Evolutionary conservation across 2,888 invertebrate species (phyloP).

Genomic region (Shargacucullia verbasci): DNA sequence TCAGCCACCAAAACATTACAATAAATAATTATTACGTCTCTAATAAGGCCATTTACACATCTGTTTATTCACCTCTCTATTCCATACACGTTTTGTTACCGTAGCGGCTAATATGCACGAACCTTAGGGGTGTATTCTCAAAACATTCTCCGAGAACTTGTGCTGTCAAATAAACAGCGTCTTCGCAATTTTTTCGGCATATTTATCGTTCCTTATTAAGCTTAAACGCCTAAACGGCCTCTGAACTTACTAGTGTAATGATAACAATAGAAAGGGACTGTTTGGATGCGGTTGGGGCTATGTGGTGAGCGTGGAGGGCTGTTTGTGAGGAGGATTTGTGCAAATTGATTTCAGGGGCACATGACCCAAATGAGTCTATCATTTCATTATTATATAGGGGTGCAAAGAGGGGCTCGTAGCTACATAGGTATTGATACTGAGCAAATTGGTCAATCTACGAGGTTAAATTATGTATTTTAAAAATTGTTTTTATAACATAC

Average conservation of each 20-base stretch:
- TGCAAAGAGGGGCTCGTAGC: too few relatives aligned
- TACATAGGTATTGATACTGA: too few relatives aligned
- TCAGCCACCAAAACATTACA: constrained; percentile 18
- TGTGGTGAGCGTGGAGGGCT: constrained; percentile 5
- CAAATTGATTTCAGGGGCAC: too few relatives aligned
- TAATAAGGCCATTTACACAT: constrained; percentile 19
- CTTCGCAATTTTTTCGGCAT: constrained; percentile 45
- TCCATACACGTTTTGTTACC: constrained; percentile 7
- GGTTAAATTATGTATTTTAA: too few relatives aligned
- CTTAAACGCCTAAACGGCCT: constrained; percentile 50
- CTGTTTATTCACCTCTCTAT: constrained; percentile 6
- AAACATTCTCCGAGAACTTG: constrained; percentile 12
- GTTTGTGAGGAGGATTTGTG: too few relatives aligned
- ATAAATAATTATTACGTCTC: constrained; percentile 24
- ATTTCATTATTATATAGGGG: too few relatives aligned
- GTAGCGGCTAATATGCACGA: constrained; percentile 11
- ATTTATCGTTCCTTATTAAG: constrained; percentile 59
- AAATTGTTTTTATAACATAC: too few relatives aligned
- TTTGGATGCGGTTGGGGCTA: constrained; percentile 35
- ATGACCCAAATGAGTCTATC: too few relatives aligned
- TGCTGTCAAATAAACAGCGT: constrained; percentile 31
- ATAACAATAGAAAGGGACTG: constrained; percentile 54
- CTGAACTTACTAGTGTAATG: constrained; percentile 56
- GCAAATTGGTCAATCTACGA: too few relatives aligned
- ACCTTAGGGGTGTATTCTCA: constrained; percentile 13